These are phyloP conservation scores for Conus betulinus DNA, from an alignment of 1,140 invertebrate species.

Conservation along the genomic window DNA sequence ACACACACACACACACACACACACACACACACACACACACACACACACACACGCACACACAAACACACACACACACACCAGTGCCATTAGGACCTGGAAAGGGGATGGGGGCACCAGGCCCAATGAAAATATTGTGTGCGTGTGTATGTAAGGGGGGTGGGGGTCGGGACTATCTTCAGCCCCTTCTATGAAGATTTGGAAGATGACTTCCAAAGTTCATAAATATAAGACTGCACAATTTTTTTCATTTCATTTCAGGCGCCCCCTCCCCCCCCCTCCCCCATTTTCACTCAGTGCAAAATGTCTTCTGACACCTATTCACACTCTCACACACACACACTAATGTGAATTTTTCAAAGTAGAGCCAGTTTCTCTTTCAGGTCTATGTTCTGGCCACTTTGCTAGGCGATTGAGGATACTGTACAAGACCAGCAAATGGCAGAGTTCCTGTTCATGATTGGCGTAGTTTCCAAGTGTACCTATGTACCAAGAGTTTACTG, in stretches of 20 bases:
- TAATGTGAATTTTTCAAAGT: background rate
- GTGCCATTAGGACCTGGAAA: background rate
- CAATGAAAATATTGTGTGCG: no score
- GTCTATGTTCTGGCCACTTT: background rate
- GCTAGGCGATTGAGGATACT: background rate
- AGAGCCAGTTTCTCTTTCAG: no score
- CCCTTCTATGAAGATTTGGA: no score
- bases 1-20: no score
- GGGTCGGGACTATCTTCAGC: no score
- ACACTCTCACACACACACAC: background rate
- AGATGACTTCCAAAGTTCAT: no score
- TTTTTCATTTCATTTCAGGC: no score
- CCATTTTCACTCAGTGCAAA: background rate
- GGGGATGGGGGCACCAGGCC: background rate
- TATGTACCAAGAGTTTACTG: no score
- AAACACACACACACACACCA: no score
- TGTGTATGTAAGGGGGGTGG: no score
- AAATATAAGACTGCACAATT: no score
- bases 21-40: background rate
- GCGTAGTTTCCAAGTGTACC: no score
- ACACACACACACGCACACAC: background rate
- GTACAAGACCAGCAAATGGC: background rate
- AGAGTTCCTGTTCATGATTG: background rate
- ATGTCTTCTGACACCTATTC: background rate
- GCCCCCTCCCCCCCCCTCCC: background rate